Evolutionary conservation across 2,797 vertebrate species (phyloP), one percentile per base, ranked within the genome.

Genomic region (Merluccius polli): DNA sequence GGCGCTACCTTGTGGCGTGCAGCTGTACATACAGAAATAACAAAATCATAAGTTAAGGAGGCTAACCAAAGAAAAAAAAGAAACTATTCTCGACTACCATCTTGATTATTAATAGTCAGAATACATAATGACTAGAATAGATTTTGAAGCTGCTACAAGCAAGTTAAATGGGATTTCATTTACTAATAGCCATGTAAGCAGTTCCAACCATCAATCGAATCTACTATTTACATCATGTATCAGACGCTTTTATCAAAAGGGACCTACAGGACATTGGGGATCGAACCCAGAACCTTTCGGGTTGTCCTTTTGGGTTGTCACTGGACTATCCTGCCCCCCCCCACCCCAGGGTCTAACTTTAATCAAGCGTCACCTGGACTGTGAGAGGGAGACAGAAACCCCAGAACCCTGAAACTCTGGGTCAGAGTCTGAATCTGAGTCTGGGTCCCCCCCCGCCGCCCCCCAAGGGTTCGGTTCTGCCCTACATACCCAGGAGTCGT

Each of bases 401-500:
- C 41, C 18, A 44, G 41, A 44, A 44, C 2, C 41, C 41, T 12
- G 41, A 18, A 44, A 18, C 41, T 44, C 41, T 44, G 41, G 41
- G 16, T 44, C 13, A 29, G 13, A 30, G 15, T 12, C 16, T 21
- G 52, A 16, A 63, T 7, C 16, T 21, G 52, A 63, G 18, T 9
- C n/a, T 4, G 24, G 21, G n/a, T 31, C 0, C 30, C 63, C 44
- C 33, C 35, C 30, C 4, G 12, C 30, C 70, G 65, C 38, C 69
- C 69, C 3, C 21, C 4, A 33, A 59, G 35, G 67, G 8, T 30
- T 6, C 6, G 15, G 41, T 18, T 44, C 15, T 44, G 41, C 41
- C 41, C 24, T 29, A 80, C 90, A 38, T 90, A 95, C 94, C 94
- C 94, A 95, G 15, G 94, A 94, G 90, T 94, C 92, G 0, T 94